Evolutionary conservation across 2,113 vertebrate species (phyloP).

Genomic region (Prolemur simus): DNA sequence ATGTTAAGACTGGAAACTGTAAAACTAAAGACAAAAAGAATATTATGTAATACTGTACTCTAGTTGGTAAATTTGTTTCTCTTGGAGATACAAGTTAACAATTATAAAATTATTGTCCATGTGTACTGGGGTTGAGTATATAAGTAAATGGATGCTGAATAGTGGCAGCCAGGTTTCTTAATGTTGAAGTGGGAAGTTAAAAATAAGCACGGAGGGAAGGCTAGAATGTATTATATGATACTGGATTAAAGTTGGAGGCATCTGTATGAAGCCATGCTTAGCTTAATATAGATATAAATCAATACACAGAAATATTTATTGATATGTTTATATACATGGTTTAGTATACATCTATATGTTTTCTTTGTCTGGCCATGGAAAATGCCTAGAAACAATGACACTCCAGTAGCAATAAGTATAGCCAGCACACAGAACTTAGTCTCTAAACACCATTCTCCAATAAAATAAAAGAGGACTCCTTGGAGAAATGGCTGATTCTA

Average conservation of each 20-base stretch:
- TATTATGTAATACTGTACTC: background rate
- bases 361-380: background rate
- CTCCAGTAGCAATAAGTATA: background rate
- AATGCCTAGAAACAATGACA: background rate
- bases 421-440: background rate
- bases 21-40: background rate
- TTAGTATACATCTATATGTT: background rate
- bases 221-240: background rate
- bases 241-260: background rate
- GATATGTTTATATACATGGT: background rate
- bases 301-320: background rate
- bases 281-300: background rate
- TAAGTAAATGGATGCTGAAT: background rate
- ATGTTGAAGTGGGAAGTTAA: background rate
- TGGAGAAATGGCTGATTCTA: background rate
- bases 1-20: background rate
- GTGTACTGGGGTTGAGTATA: background rate
- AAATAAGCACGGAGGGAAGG: background rate
- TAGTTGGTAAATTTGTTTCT: background rate
- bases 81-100: background rate
- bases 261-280: background rate
- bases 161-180: background rate
- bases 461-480: background rate
- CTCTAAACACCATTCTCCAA: background rate
- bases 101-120: background rate